A percentile compares a stretch with the other conserved stretches of the same genome.
Evolutionary conservation across 2,888 invertebrate species (phyloP).

Genomic region (Drosophila recens): DNA sequence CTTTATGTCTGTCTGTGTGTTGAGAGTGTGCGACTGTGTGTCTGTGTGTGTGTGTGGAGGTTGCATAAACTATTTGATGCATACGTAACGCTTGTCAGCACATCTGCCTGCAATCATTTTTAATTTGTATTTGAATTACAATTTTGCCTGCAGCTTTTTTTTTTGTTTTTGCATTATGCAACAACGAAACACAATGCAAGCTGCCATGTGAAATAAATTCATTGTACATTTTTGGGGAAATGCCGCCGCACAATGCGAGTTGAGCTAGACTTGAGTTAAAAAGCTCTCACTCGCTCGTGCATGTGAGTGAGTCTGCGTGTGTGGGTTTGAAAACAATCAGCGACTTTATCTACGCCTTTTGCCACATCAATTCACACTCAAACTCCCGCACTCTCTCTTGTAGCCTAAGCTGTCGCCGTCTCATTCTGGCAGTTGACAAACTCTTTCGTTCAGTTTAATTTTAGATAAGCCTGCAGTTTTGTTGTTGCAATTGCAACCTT

Average conservation of each 20-base stretch:
- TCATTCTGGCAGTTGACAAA: constrained; percentile 12
- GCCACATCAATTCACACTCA: constrained; percentile 29
- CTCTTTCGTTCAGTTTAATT: constrained; percentile 51
- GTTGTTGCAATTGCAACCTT: constrained; percentile 29
- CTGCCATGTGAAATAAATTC: constrained; percentile 54
- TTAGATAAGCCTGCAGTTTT: constrained; percentile 46
- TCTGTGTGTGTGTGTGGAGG: constrained; percentile 11
- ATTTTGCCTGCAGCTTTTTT: constrained; percentile 21
- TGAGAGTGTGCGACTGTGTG: neutral
- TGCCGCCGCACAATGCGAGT: constrained; percentile 10
- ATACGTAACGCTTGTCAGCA: constrained; percentile 50
- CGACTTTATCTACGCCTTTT: constrained; percentile 29
- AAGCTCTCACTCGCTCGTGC: constrained; percentile 29
- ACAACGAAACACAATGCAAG: constrained; percentile 56
- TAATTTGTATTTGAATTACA: constrained; percentile 41
- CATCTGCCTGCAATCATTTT: constrained; percentile 58
- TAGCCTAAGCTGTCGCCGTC: neutral
- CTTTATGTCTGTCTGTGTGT: neutral
- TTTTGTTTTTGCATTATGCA: constrained; percentile 62
- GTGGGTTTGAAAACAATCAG: constrained; percentile 45
- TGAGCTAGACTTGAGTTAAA: constrained; percentile 18
- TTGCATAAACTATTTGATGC: constrained; percentile 54
- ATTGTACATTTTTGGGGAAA: constrained; percentile 19
- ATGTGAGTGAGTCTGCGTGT: constrained; percentile 15
- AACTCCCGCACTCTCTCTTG: neutral